Evolutionary conservation across 2,888 invertebrate genomes (phyloP), one percentile per base, ranked within the genome.

Genomic region (Ectemnius lituratus): DNA sequence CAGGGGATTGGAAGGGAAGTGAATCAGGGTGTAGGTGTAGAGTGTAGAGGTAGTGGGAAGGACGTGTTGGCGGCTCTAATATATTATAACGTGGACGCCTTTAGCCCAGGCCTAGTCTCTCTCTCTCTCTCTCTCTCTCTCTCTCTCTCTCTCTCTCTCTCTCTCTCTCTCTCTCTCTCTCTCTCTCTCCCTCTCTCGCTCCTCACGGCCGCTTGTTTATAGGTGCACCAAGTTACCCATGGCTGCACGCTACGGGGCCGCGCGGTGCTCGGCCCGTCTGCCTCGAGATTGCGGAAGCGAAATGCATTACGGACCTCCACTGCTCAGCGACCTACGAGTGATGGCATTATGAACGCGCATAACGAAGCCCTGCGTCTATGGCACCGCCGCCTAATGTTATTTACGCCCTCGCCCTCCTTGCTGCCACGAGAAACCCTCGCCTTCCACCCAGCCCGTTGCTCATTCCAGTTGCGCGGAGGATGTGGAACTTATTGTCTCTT

Each of bases 191-290:
- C 2, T 37, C 37, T 37, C 37, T 37, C 37, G 2, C 75, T 78
- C 71, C 65, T 62, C 69, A 73, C 66, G 82, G 85, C 83, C 37
- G 37, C 37, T 87, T 86, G 86, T 87, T 87, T 87, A 87, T 86
- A 85, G 87, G 78, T 85, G 52, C 52, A 16, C 52, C 14, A 14
- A 14, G 14, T 52, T 52, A 16, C 16, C 16, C 16, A 52, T 52
- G 52, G 16, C 52, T 16, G 82, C 83, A 82, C 82, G 84, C 84
- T 80, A 71, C 74, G 73, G 73, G 23, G 73, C 77, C 86, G 82
- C 81, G 79, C 84, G 75, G 84, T 73, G 79, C 76, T 52, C 16
- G n/a, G 16, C 37, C 37, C 79, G 75, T 74, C 72, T 73, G 64
- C 46, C 67, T 79, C 81, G 80, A 80, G 79, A 84, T 82, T 82